phyloP scores from a whole-genome alignment of 2,113 vertebrate species.

The Heptranchias perlo region DNA sequence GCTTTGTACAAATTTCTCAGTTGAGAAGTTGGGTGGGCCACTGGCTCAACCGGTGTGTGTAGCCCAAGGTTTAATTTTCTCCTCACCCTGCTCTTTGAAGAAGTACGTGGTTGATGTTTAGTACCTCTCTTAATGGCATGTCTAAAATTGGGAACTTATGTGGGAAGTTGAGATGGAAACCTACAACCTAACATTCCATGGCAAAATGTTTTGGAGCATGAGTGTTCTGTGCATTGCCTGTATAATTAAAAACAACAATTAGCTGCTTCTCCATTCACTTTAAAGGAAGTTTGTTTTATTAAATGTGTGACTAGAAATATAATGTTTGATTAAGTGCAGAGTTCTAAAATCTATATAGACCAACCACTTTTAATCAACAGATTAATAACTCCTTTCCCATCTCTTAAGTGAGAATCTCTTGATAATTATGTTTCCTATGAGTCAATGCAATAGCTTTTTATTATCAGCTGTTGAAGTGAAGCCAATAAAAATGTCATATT shows the following conservation, averaged over 20 bases:
- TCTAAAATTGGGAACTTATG: background rate
- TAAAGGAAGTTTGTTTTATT: background rate
- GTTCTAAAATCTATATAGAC: conserved; percentile 8
- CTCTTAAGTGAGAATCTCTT: background rate
- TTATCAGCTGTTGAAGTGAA: background rate
- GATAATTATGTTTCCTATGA: background rate
- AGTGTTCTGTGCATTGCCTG: background rate
- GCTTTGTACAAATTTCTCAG: background rate
- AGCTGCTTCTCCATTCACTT: background rate
- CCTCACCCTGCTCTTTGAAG: background rate
- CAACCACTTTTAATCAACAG: background rate
- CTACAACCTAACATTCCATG: background rate
- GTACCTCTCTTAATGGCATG: background rate
- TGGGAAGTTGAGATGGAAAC: background rate
- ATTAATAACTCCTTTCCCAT: background rate
- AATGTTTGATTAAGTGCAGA: background rate
- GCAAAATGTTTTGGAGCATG: background rate
- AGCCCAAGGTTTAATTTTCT: background rate
- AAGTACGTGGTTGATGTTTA: background rate
- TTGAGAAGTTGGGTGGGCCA: background rate
- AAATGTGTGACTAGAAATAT: background rate
- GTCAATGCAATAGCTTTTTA: background rate
- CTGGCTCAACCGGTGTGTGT: background rate
- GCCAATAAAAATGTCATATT: background rate
- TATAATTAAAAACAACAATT: background rate